Conservation (phyloP, 2,888 invertebrate genomes). For the Philonicus albiceps region DNA sequence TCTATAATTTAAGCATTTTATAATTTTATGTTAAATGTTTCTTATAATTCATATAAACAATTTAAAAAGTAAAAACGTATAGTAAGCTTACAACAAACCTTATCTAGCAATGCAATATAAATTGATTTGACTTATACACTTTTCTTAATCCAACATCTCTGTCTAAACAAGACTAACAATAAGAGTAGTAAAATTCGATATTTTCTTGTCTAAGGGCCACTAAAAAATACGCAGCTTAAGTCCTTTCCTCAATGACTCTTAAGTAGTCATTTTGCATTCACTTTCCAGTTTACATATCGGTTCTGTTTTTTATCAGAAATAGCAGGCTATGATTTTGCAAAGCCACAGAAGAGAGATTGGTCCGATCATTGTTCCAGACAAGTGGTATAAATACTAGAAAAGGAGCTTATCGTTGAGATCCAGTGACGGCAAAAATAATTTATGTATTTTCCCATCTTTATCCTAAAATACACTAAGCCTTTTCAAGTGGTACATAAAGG, state of each 20-base stretch:
- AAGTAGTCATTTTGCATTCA: not conserved
- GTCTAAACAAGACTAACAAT: not conserved
- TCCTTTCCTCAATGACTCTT: not conserved
- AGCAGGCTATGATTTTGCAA: not conserved
- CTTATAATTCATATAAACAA: no score
- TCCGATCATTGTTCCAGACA: conserved; percentile 61
- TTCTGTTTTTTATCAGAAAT: conserved; percentile 6
- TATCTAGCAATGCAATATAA: no score
- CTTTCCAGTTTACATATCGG: not conserved
- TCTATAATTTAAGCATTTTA: no score
- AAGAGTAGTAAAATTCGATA: not conserved
- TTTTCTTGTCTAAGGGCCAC: not conserved
- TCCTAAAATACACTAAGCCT: not conserved
- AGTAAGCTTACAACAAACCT: no score
- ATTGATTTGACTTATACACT: not conserved
- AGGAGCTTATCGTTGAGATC: conserved; percentile 5
- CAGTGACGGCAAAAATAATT: not conserved
- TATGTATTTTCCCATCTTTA: not conserved
- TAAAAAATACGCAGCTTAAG: not conserved
- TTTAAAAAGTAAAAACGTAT: no score
- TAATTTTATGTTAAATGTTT: no score
- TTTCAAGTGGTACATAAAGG: not conserved
- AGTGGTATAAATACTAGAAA: conserved; percentile 52
- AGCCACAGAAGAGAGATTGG: conserved; percentile 53
- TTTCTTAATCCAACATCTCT: not conserved